These are phyloP conservation scores for Sphyrna mokarran DNA, from an alignment of 2,113 vertebrate species.

Conservation along the genomic window DNA sequence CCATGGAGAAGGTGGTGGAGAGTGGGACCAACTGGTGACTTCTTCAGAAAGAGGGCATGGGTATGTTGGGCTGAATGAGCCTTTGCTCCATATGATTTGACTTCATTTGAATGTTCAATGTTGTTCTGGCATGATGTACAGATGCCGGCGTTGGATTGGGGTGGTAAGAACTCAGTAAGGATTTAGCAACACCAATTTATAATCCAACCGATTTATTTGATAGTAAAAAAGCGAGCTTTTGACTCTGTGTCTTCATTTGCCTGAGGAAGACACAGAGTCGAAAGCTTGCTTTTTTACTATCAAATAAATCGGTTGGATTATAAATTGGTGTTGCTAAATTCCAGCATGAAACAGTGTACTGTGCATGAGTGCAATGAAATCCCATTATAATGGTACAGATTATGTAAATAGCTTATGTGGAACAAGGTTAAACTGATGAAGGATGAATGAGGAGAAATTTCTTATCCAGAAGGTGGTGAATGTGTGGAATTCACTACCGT, in stretches of 20 bases:
- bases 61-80: background rate
- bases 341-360: background rate
- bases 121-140: background rate
- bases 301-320: too few species aligned
- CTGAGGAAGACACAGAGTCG: too few species aligned
- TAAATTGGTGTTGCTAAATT: too few species aligned
- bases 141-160: too few species aligned
- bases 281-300: too few species aligned
- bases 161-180: too few species aligned
- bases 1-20: background rate
- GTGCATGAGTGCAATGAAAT: background rate
- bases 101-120: background rate
- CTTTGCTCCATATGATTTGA: background rate
- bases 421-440: background rate
- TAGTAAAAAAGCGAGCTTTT: too few species aligned
- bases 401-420: background rate
- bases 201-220: too few species aligned
- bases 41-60: background rate
- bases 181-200: too few species aligned
- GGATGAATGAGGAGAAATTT: background rate
- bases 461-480: too few species aligned
- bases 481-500: too few species aligned
- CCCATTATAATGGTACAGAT: background rate
- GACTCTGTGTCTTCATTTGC: too few species aligned
- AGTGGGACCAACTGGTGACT: background rate